phyloP scores from a whole-genome alignment of 1,140 invertebrate genomes.

The Drosophila lowei region DNA sequence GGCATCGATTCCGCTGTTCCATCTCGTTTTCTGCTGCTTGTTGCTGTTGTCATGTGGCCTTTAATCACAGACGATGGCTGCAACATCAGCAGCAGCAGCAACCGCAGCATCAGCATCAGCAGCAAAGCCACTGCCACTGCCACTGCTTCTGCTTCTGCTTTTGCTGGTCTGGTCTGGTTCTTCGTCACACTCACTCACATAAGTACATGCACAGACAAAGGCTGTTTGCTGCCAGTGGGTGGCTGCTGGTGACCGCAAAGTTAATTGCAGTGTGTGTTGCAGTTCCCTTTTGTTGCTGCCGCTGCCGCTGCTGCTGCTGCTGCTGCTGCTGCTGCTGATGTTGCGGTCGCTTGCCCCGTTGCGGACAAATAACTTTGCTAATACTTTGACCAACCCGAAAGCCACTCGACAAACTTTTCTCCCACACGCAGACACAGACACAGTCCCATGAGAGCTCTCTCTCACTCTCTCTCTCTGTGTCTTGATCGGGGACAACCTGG shows the following conservation, averaged over 20 bases:
- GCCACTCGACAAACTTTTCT: constrained; percentile 59
- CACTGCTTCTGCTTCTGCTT: constrained; percentile 33
- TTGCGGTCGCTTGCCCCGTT: constrained; percentile 61
- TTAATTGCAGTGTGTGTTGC: constrained; percentile 65
- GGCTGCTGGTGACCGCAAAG: constrained; percentile 63
- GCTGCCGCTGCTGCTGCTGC: not conserved
- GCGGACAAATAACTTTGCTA: constrained; percentile 73
- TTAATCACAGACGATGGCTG: constrained; percentile 60
- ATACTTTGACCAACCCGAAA: constrained; percentile 68
- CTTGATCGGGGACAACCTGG: too few species aligned
- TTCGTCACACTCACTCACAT: constrained; percentile 10
- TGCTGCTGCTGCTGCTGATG: constrained; percentile 25
- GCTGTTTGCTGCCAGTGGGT: constrained; percentile 49
- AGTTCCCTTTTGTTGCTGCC: constrained; percentile 24
- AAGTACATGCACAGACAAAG: constrained; percentile 37
- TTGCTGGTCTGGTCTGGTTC: constrained; percentile 26
- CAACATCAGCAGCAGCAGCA: constrained; percentile 37
- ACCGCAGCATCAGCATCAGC: constrained; percentile 23
- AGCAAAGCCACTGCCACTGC: constrained; percentile 30
- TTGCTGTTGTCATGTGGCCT: constrained; percentile 61
- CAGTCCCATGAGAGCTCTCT: not conserved
- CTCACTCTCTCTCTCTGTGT: too few species aligned
- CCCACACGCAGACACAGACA: constrained; percentile 13
- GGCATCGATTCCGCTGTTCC: not conserved
- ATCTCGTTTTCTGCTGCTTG: constrained; percentile 24